Percentiles rank a stretch among this genome's conserved stretches.
These are phyloP conservation scores for Gymnarchus niloticus DNA, from an alignment of 2,113 vertebrate species.

Conservation along the genomic window DNA sequence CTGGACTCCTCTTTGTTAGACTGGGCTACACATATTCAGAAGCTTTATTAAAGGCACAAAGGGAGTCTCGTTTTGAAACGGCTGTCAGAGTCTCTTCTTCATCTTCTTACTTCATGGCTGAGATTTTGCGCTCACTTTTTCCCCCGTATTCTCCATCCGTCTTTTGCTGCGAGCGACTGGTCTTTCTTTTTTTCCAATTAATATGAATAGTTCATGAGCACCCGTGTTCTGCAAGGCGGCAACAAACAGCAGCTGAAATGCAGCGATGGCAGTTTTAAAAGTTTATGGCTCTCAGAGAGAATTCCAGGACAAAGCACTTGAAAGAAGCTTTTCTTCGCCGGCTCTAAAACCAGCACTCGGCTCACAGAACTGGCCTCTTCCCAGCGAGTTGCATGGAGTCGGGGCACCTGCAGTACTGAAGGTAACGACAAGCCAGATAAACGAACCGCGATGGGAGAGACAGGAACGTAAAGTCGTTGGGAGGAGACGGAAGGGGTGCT, in stretches of 20 bases:
- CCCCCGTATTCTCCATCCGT: not conserved
- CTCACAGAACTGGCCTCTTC: not conserved
- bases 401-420: not conserved
- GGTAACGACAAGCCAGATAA: not conserved
- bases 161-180: not conserved
- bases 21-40: not conserved
- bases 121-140: not conserved
- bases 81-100: not conserved
- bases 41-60: not conserved
- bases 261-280: slow-evolving; percentile 4
- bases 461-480: not conserved
- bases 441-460: not conserved
- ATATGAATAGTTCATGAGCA: slow-evolving; percentile 22
- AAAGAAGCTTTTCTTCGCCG: not conserved
- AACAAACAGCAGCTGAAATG: slow-evolving; percentile 17
- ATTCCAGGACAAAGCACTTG: slow-evolving; percentile 1
- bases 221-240: not conserved
- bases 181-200: not conserved
- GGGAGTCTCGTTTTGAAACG: not conserved
- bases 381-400: not conserved
- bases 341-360: not conserved
- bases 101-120: not conserved
- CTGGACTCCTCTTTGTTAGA: not conserved
- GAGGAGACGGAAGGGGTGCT: too few relatives aligned
- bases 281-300: not conserved